A percentile compares a stretch with the other conserved stretches of the same genome.
These are phyloP conservation scores for Eurytoma californica DNA, from an alignment of 2,888 invertebrate species.

Conservation along the genomic window DNA sequence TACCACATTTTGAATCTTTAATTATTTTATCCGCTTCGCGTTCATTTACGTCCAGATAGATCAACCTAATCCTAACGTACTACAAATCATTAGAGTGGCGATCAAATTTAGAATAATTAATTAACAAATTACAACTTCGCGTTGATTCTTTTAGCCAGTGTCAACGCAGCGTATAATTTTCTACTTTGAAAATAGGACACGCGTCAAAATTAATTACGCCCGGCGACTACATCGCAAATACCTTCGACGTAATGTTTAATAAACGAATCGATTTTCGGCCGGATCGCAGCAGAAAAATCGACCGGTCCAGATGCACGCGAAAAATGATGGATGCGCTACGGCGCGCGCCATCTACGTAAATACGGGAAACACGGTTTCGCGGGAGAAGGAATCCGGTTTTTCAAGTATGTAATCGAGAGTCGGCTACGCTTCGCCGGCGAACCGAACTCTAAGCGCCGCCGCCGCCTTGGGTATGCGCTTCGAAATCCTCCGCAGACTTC, in stretches of 20 bases:
- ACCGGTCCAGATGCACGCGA: too few species aligned
- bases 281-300: too few species aligned
- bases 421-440: slow-evolving; percentile 54
- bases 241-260: too few species aligned
- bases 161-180: too few species aligned
- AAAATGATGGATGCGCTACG: not conserved
- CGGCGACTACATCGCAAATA: too few species aligned
- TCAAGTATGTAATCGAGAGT: slow-evolving; percentile 70
- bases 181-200: too few species aligned
- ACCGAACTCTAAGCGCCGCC: slow-evolving; percentile 41
- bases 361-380: slow-evolving; percentile 72
- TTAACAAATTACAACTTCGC: too few species aligned
- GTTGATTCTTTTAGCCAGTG: too few species aligned
- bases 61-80: not conserved
- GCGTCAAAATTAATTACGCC: too few species aligned
- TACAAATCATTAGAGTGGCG: not conserved
- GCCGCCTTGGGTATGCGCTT: slow-evolving; percentile 38
- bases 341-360: slow-evolving; percentile 63
- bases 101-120: too few species aligned
- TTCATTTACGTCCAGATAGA: not conserved
- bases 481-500: slow-evolving; percentile 49
- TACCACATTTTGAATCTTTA: too few species aligned
- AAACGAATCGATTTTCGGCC: too few species aligned
- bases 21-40: not conserved
- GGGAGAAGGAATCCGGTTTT: slow-evolving; percentile 71